Base-by-base conservation (phyloP, 2,113 vertebrate genomes). In the Albula glossodonta region DNA sequence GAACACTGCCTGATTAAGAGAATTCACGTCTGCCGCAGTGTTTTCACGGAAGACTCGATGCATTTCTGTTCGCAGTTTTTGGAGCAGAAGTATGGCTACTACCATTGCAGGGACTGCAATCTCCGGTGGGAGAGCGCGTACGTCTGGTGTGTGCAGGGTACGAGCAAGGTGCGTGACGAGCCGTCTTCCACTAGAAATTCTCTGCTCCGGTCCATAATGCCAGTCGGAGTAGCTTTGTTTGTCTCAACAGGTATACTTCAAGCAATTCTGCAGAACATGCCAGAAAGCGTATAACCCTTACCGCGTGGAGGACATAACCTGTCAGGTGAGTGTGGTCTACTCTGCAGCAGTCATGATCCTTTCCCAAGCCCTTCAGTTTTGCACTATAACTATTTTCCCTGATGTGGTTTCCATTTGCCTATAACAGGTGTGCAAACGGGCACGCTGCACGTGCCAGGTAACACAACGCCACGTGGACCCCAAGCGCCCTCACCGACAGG, bases 121-220 rank as follows among this genome's bases (percentile, higher is more conserved):
- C 95, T 98, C 86, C 96, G 98, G 3, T 99, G 98, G 98, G 98
- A 99, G 91, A 99, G 98, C 8, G 98, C 98, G 0, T 99, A 99
- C 0, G 98, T 99, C 85, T 99, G 98, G 98, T 99, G 98, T 53
- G 98, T 99, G 56, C 98, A 98, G 92, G 97, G 97, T 85, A 99
- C 98, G 7, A 99, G 93, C 92, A 99, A 99, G 97, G 98, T 98
- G 31, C n/a, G 15, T 17, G 2, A 13, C 5, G 56, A 56, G 51
- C 8, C 15, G 10, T 12, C 25, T 41, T 0, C 17, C 92, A 87
- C 0, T 79, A 22, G 3, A 15, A 15, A 17, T 50, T 6, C 2
- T n/a, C 6, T 9, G 10, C 60, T 66, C 3, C 3, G 2, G 0
- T 6, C 0, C 11, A 10, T 5, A 41, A 22, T 6, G 22, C 6